Evolutionary conservation across 37 sponge, comb jelly and placozoan genomes (phyloP), one percentile per base, ranked within the genome.

Genomic region (Ianthella basta): DNA sequence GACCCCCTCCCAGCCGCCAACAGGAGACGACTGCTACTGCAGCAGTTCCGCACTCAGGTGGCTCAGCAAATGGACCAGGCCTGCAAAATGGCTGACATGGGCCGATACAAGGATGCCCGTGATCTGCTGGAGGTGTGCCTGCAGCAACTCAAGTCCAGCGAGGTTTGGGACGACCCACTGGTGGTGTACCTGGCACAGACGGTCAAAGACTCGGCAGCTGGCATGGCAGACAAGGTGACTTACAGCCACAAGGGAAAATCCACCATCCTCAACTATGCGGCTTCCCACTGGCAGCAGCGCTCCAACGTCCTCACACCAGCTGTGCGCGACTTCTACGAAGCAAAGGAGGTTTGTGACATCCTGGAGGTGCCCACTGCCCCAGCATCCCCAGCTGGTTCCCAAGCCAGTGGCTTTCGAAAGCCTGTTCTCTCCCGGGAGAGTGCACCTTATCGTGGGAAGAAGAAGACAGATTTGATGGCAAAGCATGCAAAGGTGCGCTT

Each of bases 271-370:
- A 92, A 82, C 86, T 87, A 90, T 79, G 70, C 83, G 3, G 55
- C 29, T 0, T 87, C 91, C 18, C 95, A 95, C 82, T 84, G 88
- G 90, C 91, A 95, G 83, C 95, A 95, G 79, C 55, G 93, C 38
- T 95, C 95, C 79, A 89, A 72, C 40, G 30, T 59, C 14, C 55
- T 4, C 19, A 56, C 86, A 8, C 19, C 78, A 24, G 23, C 15
- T 19, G 78, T 75, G 54, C 44, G 78, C 13, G 78, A 75, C 53
- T 50, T 20, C 53, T 75, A 75, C 25, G 33, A 41, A 40, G 78
- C 14, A 20, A 19, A 14, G 44, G 54, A 59, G 41, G 56, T 1
- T 27, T 5, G 4, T 8, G 23, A 32, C 63, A 29, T 15, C 27
- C 82, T 57, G 13, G 21, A 34, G 15, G 56, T 25, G 0, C 34